Evolutionary conservation across 2,888 invertebrate genomes (phyloP), one percentile per base, ranked within the genome.

Genomic region (Clanis bilineata): DNA sequence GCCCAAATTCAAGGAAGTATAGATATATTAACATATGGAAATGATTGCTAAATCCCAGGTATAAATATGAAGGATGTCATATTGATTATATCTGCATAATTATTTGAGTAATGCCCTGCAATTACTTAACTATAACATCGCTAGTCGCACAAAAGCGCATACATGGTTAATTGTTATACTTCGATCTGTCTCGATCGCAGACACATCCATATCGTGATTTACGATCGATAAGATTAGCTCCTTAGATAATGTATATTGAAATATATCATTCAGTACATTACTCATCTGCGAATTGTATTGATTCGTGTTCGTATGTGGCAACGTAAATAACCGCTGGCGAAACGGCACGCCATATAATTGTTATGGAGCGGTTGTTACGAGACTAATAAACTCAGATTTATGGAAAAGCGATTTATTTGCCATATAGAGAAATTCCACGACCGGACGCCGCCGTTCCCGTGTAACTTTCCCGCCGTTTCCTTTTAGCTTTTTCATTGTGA

Each of bases 401-500:
- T 47, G 47, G 47, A 47, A 47, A 47, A 57, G 47, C 47, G 47
- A 47, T 47, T 47, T 47, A 47, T 47, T 28, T 28, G 47, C 47
- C n/a, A n/a, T 23, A 28, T 41, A 39, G 56, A 41, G 56, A 56
- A 56, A 56, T 10, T 38, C 15, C 25, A n/a, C 58, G 64, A 51
- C 63, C 66, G 68, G 67, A 68, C 67, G 65, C 69, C 68, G 73
- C 69, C 70, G 69, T 71, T 70, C 65, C 70, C 64, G 63, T 25
- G 47, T 28, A 79, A 79, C 79, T 82, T 80, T 82, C 78, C 77
- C 77, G 76, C 72, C 78, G 65, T 79, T 80, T 80, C 76, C 78
- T 72, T 64, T 47, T 15, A 25, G 47, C 47, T 47, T 47, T 47
- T 55, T 36, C 36, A 25, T 56, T 56, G 41, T 56, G 64, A 64